phyloP scores from a whole-genome alignment of 2,113 vertebrate genomes.

The Megatriorchis doriae region DNA sequence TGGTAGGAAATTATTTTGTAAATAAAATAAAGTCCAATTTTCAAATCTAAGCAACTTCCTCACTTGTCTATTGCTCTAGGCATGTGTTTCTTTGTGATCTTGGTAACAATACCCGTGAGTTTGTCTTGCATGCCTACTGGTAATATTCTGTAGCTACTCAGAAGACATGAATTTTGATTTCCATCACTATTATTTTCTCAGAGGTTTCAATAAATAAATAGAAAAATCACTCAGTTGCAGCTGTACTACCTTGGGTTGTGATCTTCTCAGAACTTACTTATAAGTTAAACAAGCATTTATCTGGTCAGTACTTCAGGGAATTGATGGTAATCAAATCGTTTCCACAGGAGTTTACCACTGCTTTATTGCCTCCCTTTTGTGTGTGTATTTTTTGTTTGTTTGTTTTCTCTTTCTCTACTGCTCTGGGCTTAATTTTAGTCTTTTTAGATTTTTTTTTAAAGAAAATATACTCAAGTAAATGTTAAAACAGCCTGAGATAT shows the following conservation, averaged over 20 bases:
- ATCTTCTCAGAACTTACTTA: constrained; percentile 42
- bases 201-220: not conserved
- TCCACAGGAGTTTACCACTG: constrained; percentile 20
- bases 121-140: not conserved
- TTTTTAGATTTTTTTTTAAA: not conserved
- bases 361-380: not conserved
- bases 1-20: not conserved
- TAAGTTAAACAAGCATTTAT: constrained; percentile 33
- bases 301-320: constrained; percentile 26
- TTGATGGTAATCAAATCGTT: constrained; percentile 45
- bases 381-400: not conserved
- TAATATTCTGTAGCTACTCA: not conserved
- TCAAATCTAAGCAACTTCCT: not conserved
- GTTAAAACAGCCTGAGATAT: not conserved
- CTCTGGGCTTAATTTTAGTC: not conserved
- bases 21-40: not conserved
- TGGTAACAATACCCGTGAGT: not conserved
- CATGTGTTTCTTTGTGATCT: not conserved
- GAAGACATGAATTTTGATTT: not conserved
- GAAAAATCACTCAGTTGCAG: not conserved
- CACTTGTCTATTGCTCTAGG: not conserved
- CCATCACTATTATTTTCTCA: not conserved
- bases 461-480: not conserved
- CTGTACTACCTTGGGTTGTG: constrained; percentile 7
- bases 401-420: not conserved